Evolutionary conservation across 2,888 invertebrate genomes (phyloP), one percentile per base, ranked within the genome.

Genomic region (Isotomurus palustris): DNA sequence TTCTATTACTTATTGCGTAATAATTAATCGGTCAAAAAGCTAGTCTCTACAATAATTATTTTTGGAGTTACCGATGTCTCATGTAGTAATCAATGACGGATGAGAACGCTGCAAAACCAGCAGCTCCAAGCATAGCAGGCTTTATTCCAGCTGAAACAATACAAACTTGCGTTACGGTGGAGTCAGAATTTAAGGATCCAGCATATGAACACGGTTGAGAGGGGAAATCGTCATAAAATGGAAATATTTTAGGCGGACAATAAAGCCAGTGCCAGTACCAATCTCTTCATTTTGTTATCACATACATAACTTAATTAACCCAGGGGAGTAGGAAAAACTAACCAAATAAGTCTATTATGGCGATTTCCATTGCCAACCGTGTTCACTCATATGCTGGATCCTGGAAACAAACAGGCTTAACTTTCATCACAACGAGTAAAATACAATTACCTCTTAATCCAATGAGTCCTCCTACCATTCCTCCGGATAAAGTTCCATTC

Each of bases 71-170:
- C 53, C 61, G 54, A 38, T 72, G 72, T 50, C 77, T 68, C 87
- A 96, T 88, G 74, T 94, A 96, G 76, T 95, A 96, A 76, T 99
- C 99, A 71, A 99, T 96, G 0, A 84, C 86, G 48, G 95, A 91
- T 24, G 96, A 96, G 78, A 99, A 99, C 19, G 91, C 90, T 48
- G 97, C 97, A 80, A 99, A 99, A 12, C 97, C 97, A 50, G 90
- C 87, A 21, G 97, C 97, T 32, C 99, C 97, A 71, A 95, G 78
- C 35, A 95, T 69, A 14, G 93, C 95, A 27, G 97, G 94, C 77
- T 89, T 92, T 17, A 96, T 76, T 50, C 96, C 96, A 75, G 95
- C 96, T 90, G 19, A n/a, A 40, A 40, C 10, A 14, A 49, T 3
- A 29, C 14, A 54, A 38, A 6, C n/a, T 8, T 10, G n/a, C 25